These are phyloP conservation scores for Carterocephalus palaemon DNA, from an alignment of 2,888 invertebrate species.

Conservation along the genomic window DNA sequence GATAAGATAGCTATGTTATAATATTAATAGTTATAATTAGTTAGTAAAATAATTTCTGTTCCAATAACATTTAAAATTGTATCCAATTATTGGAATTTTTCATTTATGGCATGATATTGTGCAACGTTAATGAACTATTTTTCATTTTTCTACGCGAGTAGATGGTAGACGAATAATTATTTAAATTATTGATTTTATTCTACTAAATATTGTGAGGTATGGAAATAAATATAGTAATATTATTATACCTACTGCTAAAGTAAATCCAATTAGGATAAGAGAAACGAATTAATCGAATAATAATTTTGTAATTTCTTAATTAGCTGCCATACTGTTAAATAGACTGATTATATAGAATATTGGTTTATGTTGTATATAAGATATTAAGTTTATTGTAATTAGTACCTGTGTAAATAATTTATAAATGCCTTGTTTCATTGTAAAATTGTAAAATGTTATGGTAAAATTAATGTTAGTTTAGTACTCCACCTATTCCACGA, in stretches of 20 bases:
- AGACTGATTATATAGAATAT: slow-evolving; percentile 65
- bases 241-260: too few relatives aligned
- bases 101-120: too few relatives aligned
- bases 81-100: background rate
- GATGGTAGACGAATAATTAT: too few relatives aligned
- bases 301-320: slow-evolving; percentile 24
- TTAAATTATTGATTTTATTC: too few relatives aligned
- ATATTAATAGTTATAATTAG: background rate
- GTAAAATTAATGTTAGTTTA: too few relatives aligned
- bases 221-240: too few relatives aligned
- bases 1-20: slow-evolving; percentile 61
- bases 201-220: too few relatives aligned
- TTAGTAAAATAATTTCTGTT: background rate
- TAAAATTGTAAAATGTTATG: too few relatives aligned
- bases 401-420: slow-evolving; percentile 33
- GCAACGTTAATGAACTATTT: too few relatives aligned
- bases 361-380: slow-evolving; percentile 51
- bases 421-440: slow-evolving; percentile 27
- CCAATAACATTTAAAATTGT: background rate
- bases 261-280: too few relatives aligned
- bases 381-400: slow-evolving; percentile 25
- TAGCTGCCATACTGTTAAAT: slow-evolving; percentile 53
- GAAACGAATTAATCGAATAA: background rate
- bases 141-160: too few relatives aligned
- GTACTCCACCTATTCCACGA: too few relatives aligned